phyloP scores from a whole-genome alignment of 2,113 vertebrate genomes.

The Pleuronectes platessa region DNA sequence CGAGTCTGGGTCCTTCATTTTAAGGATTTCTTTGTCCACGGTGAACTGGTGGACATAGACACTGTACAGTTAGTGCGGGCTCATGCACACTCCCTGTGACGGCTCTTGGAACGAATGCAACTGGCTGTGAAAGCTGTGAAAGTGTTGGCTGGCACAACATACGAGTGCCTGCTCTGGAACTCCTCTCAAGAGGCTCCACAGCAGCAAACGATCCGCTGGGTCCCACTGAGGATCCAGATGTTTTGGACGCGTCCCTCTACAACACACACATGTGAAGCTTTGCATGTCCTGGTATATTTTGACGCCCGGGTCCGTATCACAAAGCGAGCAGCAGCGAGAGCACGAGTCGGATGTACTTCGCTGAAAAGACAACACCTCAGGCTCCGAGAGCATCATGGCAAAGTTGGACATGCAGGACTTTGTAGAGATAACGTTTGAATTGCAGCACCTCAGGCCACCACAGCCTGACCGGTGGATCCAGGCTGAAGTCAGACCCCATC shows the following conservation, averaged over 20 bases:
- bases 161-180: conserved; percentile 49
- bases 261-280: background rate
- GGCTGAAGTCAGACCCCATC: too few species aligned
- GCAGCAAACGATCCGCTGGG: conserved; percentile 43
- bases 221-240: conserved; percentile 26
- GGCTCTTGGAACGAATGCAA: conserved; percentile 23
- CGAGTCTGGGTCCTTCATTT: conserved; percentile 39
- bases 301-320: too few species aligned
- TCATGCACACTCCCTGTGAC: conserved; percentile 20
- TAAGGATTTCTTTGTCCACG: conserved; percentile 16
- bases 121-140: conserved; percentile 54
- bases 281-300: too few species aligned
- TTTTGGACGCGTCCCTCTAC: conserved; percentile 5
- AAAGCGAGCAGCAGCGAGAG: too few species aligned
- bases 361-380: too few species aligned
- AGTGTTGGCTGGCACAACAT: conserved; percentile 42
- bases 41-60: conserved; percentile 7
- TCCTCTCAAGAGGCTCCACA: conserved; percentile 35
- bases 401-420: too few species aligned
- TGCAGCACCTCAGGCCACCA: too few species aligned
- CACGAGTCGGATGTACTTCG: too few species aligned
- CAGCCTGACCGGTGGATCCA: too few species aligned
- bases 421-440: too few species aligned
- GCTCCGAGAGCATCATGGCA: too few species aligned
- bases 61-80: conserved; percentile 17